A percentile compares a stretch with the other conserved stretches of the same genome.
Evolutionary conservation across 1,140 invertebrate genomes (phyloP).

Genomic region (Oncopodura yosiiana): DNA sequence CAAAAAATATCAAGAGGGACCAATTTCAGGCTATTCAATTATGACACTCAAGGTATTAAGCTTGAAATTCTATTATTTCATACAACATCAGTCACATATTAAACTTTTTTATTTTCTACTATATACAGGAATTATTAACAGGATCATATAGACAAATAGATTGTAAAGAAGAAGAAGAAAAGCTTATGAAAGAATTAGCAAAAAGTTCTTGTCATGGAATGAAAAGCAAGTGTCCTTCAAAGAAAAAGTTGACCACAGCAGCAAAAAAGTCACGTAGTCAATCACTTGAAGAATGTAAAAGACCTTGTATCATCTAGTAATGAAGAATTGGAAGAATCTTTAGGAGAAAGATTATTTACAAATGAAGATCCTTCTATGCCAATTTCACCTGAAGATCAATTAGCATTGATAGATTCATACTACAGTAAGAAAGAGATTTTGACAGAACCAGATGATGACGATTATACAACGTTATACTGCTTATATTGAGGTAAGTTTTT

Average conservation of each 20-base stretch:
- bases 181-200: not conserved
- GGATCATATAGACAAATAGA: not conserved
- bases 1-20: constrained; percentile 36
- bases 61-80: not conserved
- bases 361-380: constrained; percentile 5
- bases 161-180: not conserved
- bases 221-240: not conserved
- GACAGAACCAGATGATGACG: constrained; percentile 5
- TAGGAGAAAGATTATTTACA: constrained; percentile 10
- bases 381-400: constrained; percentile 27
- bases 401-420: constrained; percentile 36
- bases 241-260: not conserved
- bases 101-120: not conserved
- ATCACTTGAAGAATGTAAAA: not conserved
- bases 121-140: constrained; percentile 7
- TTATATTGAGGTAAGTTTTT: constrained; percentile 18
- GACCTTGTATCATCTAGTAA: not conserved
- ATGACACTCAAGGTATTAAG: constrained; percentile 24
- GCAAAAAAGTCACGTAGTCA: not conserved
- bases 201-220: not conserved
- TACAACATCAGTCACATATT: not conserved
- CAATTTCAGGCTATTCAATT: constrained; percentile 34
- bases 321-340: constrained; percentile 11
- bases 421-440: not conserved
- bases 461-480: constrained; percentile 21